phyloP scores from a whole-genome alignment of 2,797 vertebrate genomes.

The Cercopithecus petaurista region DNA sequence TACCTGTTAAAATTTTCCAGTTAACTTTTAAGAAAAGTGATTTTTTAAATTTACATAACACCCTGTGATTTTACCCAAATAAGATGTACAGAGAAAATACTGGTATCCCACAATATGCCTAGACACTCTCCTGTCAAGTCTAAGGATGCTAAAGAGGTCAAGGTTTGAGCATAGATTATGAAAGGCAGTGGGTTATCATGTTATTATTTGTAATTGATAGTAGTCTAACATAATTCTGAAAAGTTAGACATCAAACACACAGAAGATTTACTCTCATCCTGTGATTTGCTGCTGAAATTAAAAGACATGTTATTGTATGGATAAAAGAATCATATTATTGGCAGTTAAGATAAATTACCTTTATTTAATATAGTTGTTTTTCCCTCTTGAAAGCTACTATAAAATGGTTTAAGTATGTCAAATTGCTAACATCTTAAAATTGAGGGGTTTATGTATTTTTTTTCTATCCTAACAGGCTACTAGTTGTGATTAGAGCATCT shows the following conservation, averaged over 20 bases:
- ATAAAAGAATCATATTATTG: constrained; percentile 38
- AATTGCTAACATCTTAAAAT: not conserved
- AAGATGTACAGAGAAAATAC: not conserved
- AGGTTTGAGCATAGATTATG: not conserved
- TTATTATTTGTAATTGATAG: not conserved
- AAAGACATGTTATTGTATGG: not conserved
- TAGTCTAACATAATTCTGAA: not conserved
- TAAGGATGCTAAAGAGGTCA: not conserved
- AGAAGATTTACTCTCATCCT: constrained; percentile 30
- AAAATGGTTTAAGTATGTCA: not conserved
- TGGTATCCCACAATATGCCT: not conserved
- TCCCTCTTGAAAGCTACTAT: not conserved
- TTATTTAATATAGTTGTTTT: not conserved
- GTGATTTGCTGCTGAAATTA: constrained; percentile 38
- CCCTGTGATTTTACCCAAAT: constrained; percentile 25
- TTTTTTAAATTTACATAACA: constrained; percentile 49
- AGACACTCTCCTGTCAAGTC: not conserved
- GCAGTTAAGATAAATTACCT: constrained; percentile 34
- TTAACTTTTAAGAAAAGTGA: constrained; percentile 53
- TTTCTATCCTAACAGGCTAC: not conserved
- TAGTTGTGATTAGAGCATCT: not conserved
- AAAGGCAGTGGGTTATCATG: not conserved
- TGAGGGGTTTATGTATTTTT: not conserved
- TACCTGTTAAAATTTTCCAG: constrained; percentile 56
- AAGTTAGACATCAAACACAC: not conserved